These are phyloP conservation scores for Martes martes DNA, from an alignment of 2,113 vertebrate species.

Conservation along the genomic window DNA sequence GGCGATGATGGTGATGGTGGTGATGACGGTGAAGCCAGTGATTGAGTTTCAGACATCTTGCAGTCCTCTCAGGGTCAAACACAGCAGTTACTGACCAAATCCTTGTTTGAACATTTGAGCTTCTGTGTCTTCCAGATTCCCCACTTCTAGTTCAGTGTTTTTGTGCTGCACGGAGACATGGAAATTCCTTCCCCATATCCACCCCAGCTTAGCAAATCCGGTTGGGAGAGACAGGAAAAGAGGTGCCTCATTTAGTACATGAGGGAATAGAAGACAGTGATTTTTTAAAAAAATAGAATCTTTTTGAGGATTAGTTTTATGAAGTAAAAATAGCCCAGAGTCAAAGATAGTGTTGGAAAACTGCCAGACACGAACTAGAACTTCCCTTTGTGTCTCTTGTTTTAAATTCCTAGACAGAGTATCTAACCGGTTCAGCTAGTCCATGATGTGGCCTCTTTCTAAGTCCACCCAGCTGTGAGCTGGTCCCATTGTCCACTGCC, in stretches of 20 bases:
- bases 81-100: not conserved
- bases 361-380: not conserved
- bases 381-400: not conserved
- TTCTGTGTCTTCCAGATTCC: not conserved
- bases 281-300: not conserved
- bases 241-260: not conserved
- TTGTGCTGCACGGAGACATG: not conserved
- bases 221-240: not conserved
- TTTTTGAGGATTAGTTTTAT: conserved; percentile 32
- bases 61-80: not conserved
- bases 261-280: not conserved
- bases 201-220: not conserved
- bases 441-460: not conserved
- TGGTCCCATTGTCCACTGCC: not conserved
- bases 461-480: not conserved
- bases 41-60: not conserved
- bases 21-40: not conserved
- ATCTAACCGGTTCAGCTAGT: not conserved
- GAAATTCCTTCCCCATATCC: not conserved
- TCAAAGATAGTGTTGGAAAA: not conserved
- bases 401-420: not conserved
- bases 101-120: not conserved
- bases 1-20: not conserved
- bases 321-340: conserved; percentile 16
- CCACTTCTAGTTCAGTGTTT: not conserved